Evolutionary conservation across 2,888 invertebrate genomes (phyloP).

Genomic region (Macrophya alboannulata): DNA sequence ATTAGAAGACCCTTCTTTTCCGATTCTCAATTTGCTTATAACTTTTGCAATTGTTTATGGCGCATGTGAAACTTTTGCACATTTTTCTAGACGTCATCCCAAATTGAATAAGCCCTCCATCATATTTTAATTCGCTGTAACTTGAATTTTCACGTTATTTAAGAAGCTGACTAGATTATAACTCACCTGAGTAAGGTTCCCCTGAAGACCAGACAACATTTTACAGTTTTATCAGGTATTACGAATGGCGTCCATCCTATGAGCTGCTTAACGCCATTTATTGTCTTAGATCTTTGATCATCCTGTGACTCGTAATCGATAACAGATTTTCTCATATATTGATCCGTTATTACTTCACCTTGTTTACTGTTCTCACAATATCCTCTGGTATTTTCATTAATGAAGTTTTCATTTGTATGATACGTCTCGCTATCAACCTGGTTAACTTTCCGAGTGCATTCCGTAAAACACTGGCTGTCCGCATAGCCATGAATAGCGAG

Average conservation of each 20-base stretch:
- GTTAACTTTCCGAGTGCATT: background rate
- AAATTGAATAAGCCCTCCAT: no score
- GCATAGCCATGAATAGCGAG: background rate
- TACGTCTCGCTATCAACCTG: background rate
- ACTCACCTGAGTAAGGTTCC: conserved; percentile 75
- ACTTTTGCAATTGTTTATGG: no score
- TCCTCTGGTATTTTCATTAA: background rate
- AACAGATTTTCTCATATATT: background rate
- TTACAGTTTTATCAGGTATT: conserved; percentile 57
- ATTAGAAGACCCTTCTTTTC: no score
- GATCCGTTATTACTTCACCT: background rate
- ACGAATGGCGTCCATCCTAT: conserved; percentile 72
- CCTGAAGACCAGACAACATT: conserved; percentile 69
- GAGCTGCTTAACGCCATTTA: conserved; percentile 69
- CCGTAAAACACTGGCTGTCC: background rate
- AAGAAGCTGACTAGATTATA: no score
- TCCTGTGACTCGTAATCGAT: conserved; percentile 28
- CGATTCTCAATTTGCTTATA: no score
- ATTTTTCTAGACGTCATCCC: no score
- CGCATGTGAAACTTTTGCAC: no score
- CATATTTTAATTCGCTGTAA: no score
- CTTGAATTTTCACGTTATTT: no score
- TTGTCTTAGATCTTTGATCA: conserved; percentile 63
- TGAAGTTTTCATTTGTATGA: background rate
- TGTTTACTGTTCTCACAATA: background rate